Base-by-base conservation (phyloP, 2,113 vertebrate genomes). In the Podocnemis expansa region DNA sequence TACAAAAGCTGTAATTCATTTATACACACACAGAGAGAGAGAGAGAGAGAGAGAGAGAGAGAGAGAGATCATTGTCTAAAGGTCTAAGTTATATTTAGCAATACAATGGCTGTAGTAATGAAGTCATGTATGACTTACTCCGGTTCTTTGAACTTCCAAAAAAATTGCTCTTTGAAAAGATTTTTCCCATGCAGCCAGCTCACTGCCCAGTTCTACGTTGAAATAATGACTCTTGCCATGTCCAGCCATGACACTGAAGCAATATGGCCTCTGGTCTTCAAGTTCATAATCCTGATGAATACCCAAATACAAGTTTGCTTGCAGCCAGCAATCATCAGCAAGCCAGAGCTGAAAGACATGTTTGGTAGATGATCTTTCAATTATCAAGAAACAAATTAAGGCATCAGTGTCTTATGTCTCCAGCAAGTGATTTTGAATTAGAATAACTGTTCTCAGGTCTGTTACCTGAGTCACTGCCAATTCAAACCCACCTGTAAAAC, bases 81-180 rank as follows among this genome's bases (percentile, higher is more conserved):
- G 2, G 29, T 25, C 31, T 3, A 5, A 8, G 43, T 47, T 78
- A 31, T 6, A 43, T 29, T 49, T 78, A 41, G 2, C 5, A 8
- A 45, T 63, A 6, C 76, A 85, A 52, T 21, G 3, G 11, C 10
- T 80, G 16, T 27, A 41, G 54, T 0, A 51, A 85, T 87, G 87
- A 89, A 84, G 56, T 70, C 6, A 43, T 41, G 56, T 8, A 54
- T n/a, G 82, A 98, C 99, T 99, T 97, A 99, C 99, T 97, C 98
- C 97, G 38, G 98, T 98, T 97, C 99, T 98, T 96, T 99, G 99
- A 84, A 99, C 99, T 95, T 99, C 99, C 98, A 98, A 94, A 98
- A 99, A 99, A 80, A 98, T 98, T 0, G 99, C 99, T 98, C 97
- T 99, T 96, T 99, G 99, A 97, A 99, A 99, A 27, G 99, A 98